Percentiles rank a stretch among this genome's conserved stretches.
These are phyloP conservation scores for Chrysopilus asiliformis DNA, from an alignment of 2,888 invertebrate genomes.

Conservation along the genomic window DNA sequence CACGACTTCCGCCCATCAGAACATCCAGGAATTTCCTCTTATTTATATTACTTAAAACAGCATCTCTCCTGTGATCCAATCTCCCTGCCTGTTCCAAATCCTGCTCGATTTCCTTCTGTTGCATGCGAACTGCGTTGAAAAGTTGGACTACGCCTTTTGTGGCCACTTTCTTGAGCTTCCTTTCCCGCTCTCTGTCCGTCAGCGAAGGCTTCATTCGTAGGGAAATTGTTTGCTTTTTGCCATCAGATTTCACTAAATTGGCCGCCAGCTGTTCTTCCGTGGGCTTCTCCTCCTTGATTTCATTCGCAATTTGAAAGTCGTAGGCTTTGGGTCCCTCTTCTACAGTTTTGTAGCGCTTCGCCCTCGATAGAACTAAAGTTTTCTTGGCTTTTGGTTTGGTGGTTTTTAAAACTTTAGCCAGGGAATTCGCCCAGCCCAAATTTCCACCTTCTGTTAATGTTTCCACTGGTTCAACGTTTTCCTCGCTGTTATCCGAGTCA, in stretches of 20 bases:
- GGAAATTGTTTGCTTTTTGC: conserved; percentile 36
- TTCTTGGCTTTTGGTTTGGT: conserved; percentile 64
- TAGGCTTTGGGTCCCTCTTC: conserved; percentile 37
- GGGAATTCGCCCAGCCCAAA: conserved; percentile 69
- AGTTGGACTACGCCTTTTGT: conserved; percentile 87
- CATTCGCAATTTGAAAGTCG: conserved; percentile 56
- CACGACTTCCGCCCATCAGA: conserved; percentile 51
- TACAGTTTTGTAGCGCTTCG: conserved; percentile 52
- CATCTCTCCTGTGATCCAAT: conserved; percentile 63
- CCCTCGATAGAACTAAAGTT: conserved; percentile 61
- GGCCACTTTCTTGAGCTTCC: conserved; percentile 64
- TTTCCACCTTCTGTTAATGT: conserved; percentile 34
- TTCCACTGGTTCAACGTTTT: too few species aligned
- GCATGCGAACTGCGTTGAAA: conserved; percentile 78
- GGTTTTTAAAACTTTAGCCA: conserved; percentile 62
- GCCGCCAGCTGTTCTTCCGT: conserved; percentile 21
- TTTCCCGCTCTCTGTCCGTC: conserved; percentile 64
- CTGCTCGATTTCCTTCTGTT: conserved; percentile 62
- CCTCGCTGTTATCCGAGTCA: too few species aligned
- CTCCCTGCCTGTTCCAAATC: conserved; percentile 59
- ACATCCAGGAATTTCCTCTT: conserved; percentile 65
- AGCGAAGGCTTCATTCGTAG: conserved; percentile 63
- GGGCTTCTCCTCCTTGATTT: conserved; percentile 39
- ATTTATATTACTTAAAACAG: conserved; percentile 53
- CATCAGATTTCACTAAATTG: conserved; percentile 37